Evolutionary conservation across 2,797 vertebrate species (phyloP).

Genomic region (Microctenopoma steveboyesi): DNA sequence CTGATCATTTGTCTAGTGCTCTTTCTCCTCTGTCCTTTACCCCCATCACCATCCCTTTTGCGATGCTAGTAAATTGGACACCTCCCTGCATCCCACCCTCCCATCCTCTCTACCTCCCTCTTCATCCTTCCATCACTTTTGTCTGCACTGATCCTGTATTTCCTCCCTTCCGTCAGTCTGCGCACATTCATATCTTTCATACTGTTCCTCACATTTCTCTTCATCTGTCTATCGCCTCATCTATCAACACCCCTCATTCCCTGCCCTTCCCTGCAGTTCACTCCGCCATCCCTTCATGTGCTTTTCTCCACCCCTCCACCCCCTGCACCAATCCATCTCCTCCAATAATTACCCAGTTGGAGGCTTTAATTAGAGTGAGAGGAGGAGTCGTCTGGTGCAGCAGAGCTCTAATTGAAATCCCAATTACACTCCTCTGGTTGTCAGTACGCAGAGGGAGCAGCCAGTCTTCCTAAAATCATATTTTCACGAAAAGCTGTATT

Average conservation of each 20-base stretch:
- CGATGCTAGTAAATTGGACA: constrained; percentile 55
- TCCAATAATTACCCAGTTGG: constrained; percentile 60
- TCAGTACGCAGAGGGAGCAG: constrained; percentile 29
- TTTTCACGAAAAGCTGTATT: constrained; percentile 59
- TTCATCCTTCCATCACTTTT: constrained; percentile 33
- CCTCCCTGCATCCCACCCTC: constrained; percentile 25
- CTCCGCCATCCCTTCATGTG: constrained; percentile 34
- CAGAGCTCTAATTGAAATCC: constrained; percentile 69
- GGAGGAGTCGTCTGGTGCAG: constrained; percentile 43
- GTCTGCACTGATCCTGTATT: constrained; percentile 20
- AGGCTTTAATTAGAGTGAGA: constrained; percentile 68
- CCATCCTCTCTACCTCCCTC: too few species aligned
- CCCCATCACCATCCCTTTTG: constrained; percentile 52
- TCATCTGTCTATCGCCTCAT: constrained; percentile 33
- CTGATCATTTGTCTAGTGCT: constrained; percentile 74
- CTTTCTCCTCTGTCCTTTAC: constrained; percentile 67
- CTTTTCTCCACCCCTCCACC: constrained; percentile 10
- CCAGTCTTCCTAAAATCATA: constrained; percentile 42
- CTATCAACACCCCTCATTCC: background rate
- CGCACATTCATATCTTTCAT: constrained; percentile 11
- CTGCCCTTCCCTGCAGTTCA: background rate
- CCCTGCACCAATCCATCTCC: constrained; percentile 32
- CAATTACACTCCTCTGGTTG: constrained; percentile 59
- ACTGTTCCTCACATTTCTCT: constrained; percentile 9
- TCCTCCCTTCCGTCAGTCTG: constrained; percentile 14